Evolutionary conservation across 2,113 vertebrate genomes (phyloP).

Genomic region (Haemorhous mexicanus): DNA sequence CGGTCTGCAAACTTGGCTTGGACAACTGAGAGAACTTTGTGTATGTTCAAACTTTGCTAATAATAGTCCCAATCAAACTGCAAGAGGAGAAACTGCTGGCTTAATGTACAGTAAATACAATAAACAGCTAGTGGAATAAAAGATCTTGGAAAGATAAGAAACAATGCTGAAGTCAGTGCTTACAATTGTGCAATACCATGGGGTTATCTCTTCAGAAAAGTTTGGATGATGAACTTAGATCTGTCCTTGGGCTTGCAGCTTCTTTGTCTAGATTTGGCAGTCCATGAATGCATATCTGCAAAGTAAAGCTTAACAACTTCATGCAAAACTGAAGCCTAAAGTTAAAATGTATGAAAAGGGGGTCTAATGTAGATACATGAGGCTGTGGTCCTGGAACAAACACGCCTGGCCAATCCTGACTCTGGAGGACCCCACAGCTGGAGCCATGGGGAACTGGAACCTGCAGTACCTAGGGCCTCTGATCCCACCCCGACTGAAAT

Average conservation of each 20-base stretch:
- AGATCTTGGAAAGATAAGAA: neutral
- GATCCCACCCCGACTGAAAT: neutral
- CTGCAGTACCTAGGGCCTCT: rapidly evolving
- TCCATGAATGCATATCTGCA: neutral
- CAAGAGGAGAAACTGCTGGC: slow-evolving; percentile 1
- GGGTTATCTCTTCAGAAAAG: neutral
- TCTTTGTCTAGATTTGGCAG: neutral
- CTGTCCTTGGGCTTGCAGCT: neutral
- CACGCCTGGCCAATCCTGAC: neutral
- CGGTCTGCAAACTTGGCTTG: neutral
- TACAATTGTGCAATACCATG: neutral
- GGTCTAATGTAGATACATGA: neutral
- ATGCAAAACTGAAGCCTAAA: neutral
- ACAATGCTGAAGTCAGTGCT: neutral
- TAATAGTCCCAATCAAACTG: neutral
- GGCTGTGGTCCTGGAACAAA: neutral
- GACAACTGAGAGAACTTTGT: slow-evolving; percentile 13
- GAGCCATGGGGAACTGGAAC: neutral
- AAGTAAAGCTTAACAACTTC: neutral
- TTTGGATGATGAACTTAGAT: neutral
- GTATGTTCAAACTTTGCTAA: neutral
- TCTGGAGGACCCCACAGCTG: neutral
- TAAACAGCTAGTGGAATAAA: neutral
- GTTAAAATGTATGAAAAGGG: neutral
- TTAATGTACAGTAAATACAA: neutral